Conservation (phyloP, 2,797 vertebrate species). For the Balearica regulorum region DNA sequence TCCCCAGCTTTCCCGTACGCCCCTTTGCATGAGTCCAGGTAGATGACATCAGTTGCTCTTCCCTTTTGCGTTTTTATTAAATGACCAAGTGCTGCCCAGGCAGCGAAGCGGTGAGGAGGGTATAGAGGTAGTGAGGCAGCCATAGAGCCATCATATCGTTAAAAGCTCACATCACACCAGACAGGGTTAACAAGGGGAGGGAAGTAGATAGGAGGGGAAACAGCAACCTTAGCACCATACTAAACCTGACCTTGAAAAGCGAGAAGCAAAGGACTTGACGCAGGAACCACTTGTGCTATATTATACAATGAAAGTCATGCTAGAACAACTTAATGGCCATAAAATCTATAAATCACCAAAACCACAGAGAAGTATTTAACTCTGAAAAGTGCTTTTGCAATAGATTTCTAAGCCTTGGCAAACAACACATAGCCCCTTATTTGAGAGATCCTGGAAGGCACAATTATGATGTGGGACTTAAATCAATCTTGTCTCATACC, state of each 20-base stretch:
- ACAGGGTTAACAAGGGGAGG: background rate
- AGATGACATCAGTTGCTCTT: too few species aligned
- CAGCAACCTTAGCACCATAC: background rate
- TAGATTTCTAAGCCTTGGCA: background rate
- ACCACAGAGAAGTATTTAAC: background rate
- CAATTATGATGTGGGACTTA: background rate
- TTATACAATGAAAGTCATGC: background rate
- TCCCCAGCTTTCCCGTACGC: too few species aligned
- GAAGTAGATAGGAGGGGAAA: background rate
- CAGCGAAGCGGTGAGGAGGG: background rate
- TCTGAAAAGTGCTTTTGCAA: background rate
- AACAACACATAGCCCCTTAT: background rate
- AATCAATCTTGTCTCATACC: background rate
- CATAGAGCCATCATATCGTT: background rate
- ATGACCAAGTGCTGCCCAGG: background rate
- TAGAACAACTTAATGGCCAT: background rate
- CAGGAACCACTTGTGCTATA: background rate
- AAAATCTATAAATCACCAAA: slow-evolving; percentile 15
- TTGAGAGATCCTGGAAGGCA: background rate
- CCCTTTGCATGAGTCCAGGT: too few species aligned
- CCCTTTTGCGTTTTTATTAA: background rate
- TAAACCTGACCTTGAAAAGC: background rate
- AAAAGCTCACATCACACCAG: background rate
- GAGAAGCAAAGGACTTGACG: background rate
- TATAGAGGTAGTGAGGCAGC: background rate